Base-by-base conservation (phyloP, 2,888 invertebrate species). In the Drosophila hamatofila region DNA sequence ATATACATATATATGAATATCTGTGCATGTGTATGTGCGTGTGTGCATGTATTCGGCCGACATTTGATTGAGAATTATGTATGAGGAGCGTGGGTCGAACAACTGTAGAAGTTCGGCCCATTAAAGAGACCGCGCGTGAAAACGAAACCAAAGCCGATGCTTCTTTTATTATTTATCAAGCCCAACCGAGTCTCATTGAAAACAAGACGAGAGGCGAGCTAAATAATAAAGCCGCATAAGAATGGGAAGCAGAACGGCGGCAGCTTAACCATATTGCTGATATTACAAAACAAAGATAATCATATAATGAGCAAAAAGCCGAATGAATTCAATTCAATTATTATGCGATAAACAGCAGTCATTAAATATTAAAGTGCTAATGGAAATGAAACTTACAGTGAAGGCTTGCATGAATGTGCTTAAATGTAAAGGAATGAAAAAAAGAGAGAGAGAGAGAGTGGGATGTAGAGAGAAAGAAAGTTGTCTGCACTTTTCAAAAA, bases 361-460 rank as follows among this genome's bases (percentile, higher is more conserved):
- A 84, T 84, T 80, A 86, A 87, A 87, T 84, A 84, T 84, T 84
- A 76, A 84, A 84, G 80, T 78, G 73, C 81, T 81, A 84, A 84
- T 84, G 84, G 72, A 76, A 78, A 72, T 76, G 72, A 64, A 74
- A 76, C 75, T 69, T 49, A n/a, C 23, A 12, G 18, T 18, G 12
- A 12, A 39, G 12, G 18, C 5, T 2, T 48, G 18, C 23, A 16
- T 21, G 49, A 27, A 23, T 33, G 23, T 44, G 61, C 60, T 23
- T 35, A 48, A 16, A 61, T 35, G 9, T 44, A 30, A 59, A 57
- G 11, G 23, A 23, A 14, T 12, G 1, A 8, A 27, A 62, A 39
- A 30, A 11, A 44, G 9, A 6, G 54, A 18, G 11, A 39, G n/a
- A 12, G n/a, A 55, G 8, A 12, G 21, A 21, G 51, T 6, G 1